Percentiles rank a stretch among this genome's conserved stretches.
Conservation (phyloP, 2,113 vertebrate species). For the Aegithalos caudatus region DNA sequence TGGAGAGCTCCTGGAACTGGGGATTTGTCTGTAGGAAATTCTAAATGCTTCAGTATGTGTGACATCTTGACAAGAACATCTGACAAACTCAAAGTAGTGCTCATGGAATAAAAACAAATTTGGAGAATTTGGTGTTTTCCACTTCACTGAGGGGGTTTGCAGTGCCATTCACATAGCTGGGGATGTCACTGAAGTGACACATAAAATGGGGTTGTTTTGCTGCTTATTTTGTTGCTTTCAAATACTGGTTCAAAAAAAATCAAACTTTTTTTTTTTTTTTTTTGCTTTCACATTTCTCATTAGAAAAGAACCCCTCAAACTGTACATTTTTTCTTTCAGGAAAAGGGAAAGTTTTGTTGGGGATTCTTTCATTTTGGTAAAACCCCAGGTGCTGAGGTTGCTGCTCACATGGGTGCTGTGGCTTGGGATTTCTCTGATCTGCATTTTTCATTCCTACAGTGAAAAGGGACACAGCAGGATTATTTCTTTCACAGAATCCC, state of each 20-base stretch:
- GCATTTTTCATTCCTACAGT: not conserved
- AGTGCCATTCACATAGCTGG: not conserved
- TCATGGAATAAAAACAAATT: not conserved
- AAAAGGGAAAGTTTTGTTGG: not conserved
- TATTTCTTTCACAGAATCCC: not conserved
- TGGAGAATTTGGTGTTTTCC: not conserved
- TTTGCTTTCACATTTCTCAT: not conserved
- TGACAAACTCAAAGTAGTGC: not conserved
- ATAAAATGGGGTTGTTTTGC: not conserved
- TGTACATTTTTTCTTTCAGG: not conserved
- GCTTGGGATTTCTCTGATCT: not conserved
- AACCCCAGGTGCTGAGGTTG: not conserved
- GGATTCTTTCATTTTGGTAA: not conserved
- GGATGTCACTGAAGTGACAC: not conserved
- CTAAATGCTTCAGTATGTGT: not conserved
- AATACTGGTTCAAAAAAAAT: not conserved
- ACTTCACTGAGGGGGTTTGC: not conserved
- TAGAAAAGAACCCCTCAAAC: not conserved
- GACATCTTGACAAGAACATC: not conserved
- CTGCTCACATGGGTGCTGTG: rapidly evolving
- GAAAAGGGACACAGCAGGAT: not conserved
- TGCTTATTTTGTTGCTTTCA: not conserved
- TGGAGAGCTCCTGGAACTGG: not conserved
- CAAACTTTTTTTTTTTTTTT: not conserved
- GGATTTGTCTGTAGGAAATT: not conserved